Evolutionary conservation across 2,113 vertebrate genomes (phyloP).

Genomic region (Emberiza fucata): DNA sequence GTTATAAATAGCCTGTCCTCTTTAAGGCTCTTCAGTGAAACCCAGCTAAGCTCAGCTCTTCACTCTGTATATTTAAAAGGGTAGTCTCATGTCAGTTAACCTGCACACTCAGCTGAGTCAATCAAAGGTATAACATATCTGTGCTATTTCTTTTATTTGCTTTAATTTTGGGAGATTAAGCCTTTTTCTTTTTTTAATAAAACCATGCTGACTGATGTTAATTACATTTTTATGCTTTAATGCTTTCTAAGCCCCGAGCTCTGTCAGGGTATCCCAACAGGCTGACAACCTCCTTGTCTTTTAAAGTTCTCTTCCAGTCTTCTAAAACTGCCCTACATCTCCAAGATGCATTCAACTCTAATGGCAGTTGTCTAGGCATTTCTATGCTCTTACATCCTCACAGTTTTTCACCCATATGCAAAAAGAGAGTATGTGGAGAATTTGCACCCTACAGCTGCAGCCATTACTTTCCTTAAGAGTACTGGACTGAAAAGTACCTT

Average conservation of each 20-base stretch:
- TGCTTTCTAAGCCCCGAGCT: neutral
- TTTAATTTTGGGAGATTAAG: neutral
- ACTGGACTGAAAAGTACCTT: neutral
- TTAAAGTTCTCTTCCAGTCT: neutral
- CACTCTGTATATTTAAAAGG: neutral
- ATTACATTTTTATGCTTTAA: neutral
- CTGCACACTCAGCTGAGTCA: neutral
- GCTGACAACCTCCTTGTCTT: neutral
- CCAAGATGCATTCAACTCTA: neutral
- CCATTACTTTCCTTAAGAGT: neutral
- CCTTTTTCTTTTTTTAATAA: neutral
- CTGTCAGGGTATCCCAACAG: neutral
- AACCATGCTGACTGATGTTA: neutral
- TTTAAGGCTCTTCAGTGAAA: neutral
- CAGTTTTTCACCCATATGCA: neutral
- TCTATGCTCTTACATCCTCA: neutral
- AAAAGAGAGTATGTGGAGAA: neutral
- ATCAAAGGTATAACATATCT: neutral
- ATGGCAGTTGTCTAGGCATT: neutral
- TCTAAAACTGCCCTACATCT: neutral
- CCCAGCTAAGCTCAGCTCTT: neutral
- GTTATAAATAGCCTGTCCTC: neutral
- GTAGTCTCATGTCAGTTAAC: neutral
- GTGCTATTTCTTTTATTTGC: neutral
- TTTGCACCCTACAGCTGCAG: neutral